Evolutionary conservation across 2,888 invertebrate species (phyloP).

Genomic region (Amphimallon solstitiale): DNA sequence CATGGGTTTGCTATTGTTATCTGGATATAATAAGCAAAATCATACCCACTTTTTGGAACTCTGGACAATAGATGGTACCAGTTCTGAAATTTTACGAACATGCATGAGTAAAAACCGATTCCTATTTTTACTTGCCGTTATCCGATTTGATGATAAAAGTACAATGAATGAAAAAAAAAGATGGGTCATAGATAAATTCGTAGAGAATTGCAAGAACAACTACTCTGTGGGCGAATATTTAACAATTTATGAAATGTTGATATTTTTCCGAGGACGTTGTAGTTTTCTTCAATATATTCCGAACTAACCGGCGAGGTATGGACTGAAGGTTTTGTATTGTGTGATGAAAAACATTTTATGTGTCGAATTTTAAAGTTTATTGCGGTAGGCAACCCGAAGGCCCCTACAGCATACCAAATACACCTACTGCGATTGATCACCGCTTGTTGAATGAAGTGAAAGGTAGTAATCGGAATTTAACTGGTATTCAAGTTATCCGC

Average conservation of each 20-base stretch:
- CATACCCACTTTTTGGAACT: constrained; percentile 47
- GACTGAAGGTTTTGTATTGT: no score
- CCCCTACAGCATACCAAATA: background rate
- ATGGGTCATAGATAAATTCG: constrained; percentile 33
- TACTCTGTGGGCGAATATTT: constrained; percentile 22
- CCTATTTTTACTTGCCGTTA: constrained; percentile 38
- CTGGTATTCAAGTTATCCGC: background rate
- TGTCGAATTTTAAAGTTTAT: background rate
- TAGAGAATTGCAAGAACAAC: constrained; percentile 38
- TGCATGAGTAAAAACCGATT: constrained; percentile 42
- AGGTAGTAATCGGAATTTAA: constrained; percentile 4
- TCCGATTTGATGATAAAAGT: constrained; percentile 36
- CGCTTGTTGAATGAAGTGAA: constrained; percentile 18
- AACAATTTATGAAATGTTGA: background rate
- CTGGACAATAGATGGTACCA: constrained; percentile 46
- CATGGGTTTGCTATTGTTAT: constrained; percentile 42
- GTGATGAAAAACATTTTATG: no score
- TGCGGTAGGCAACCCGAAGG: background rate
- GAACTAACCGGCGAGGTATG: no score
- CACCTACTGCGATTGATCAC: no score
- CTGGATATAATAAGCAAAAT: constrained; percentile 45
- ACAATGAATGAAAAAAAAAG: constrained; percentile 38
- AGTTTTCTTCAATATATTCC: background rate
- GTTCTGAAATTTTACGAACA: constrained; percentile 46
- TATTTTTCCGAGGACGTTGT: background rate